phyloP scores from a whole-genome alignment of 2,888 invertebrate species.

The Tinea pellionella region DNA sequence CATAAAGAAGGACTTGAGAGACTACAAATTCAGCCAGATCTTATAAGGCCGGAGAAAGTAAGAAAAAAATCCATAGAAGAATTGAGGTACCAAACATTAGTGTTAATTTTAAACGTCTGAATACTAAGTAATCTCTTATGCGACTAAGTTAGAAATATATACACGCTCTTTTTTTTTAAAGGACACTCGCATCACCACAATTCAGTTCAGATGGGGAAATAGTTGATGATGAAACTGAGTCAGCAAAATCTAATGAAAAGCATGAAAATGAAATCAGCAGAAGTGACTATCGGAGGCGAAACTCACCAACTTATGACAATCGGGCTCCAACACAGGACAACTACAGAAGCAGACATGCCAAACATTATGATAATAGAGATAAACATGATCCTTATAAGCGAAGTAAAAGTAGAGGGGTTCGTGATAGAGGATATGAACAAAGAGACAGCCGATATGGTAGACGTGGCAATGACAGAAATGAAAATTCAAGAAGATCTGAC shows the following conservation, averaged over 20 bases:
- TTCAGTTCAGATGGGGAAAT: background rate
- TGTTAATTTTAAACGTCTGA: too few relatives aligned
- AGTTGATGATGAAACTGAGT: background rate
- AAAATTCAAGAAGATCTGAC: background rate
- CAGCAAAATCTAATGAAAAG: background rate
- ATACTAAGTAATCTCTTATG: too few relatives aligned
- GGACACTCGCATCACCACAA: background rate
- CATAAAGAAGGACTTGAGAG: background rate
- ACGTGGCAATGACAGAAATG: background rate
- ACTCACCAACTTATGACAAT: background rate
- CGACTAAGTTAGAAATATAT: too few relatives aligned
- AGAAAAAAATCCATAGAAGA: background rate
- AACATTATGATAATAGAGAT: slow-evolving; percentile 17
- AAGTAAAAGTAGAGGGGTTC: slow-evolving; percentile 24
- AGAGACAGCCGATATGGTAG: background rate
- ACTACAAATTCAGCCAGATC: background rate
- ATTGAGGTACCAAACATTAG: background rate
- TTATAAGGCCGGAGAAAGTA: background rate
- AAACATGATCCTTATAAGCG: slow-evolving; percentile 15
- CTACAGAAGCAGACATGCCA: slow-evolving; percentile 22
- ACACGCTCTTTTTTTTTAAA: background rate
- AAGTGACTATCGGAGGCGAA: background rate
- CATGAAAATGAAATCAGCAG: background rate
- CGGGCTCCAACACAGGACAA: background rate
- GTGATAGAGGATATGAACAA: slow-evolving; percentile 28